phyloP scores from a whole-genome alignment of 2,113 vertebrate species.

The Sisor rabdophorus region DNA sequence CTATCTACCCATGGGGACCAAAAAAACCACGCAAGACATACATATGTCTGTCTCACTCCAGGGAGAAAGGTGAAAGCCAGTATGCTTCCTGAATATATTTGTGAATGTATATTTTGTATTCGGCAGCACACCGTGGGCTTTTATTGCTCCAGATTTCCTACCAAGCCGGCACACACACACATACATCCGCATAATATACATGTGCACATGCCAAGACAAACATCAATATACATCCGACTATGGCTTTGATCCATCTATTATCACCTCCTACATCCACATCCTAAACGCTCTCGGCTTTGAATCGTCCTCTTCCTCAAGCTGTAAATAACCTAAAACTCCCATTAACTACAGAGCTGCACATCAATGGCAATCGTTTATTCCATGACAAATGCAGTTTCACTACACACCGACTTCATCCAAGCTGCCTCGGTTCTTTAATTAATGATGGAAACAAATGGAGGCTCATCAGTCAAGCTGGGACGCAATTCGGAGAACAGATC shows the following conservation, averaged over 20 bases:
- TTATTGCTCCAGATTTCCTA: background rate
- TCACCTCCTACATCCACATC: background rate
- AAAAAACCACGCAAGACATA: background rate
- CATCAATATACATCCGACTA: background rate
- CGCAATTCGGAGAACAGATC: slow-evolving; percentile 28
- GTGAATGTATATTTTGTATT: slow-evolving; percentile 2
- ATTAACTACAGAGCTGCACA: slow-evolving; percentile 37
- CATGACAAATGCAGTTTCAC: slow-evolving; percentile 43
- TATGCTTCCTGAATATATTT: background rate
- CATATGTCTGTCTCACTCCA: slow-evolving; percentile 5
- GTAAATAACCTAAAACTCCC: slow-evolving; percentile 41
- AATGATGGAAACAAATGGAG: slow-evolving; percentile 43
- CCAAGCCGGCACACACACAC: background rate
- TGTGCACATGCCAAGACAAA: background rate
- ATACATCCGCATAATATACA: slow-evolving; percentile 2
- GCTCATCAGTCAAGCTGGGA: slow-evolving; percentile 42
- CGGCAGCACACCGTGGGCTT: background rate
- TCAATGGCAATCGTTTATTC: slow-evolving; percentile 48
- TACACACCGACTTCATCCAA: slow-evolving; percentile 32
- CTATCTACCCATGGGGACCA: slow-evolving; percentile 29
- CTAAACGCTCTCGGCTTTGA: slow-evolving; percentile 30
- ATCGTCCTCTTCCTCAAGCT: slow-evolving; percentile 31
- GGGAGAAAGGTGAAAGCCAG: background rate
- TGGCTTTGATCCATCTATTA: background rate
- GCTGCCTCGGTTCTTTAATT: slow-evolving; percentile 33